phyloP scores from a whole-genome alignment of 2,113 vertebrate genomes.

The Hemibagrus wyckioides region DNA sequence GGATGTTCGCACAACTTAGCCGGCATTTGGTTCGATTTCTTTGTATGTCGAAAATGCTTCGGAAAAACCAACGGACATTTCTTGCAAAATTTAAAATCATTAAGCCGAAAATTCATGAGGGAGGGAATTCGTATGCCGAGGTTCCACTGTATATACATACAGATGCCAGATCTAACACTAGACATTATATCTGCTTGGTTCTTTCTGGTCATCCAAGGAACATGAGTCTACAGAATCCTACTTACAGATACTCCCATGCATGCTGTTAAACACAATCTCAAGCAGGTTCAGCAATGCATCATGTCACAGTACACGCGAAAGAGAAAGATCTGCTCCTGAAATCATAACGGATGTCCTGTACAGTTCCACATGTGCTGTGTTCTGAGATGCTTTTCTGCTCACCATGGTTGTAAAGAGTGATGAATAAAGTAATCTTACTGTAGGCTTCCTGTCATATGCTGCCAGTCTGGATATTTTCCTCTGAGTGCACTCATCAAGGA shows the following conservation, averaged over 20 bases:
- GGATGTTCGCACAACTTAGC: no score
- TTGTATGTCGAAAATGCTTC: no score
- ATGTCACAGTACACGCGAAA: background rate
- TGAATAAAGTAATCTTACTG: background rate
- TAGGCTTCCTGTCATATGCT: background rate
- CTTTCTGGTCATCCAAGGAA: background rate
- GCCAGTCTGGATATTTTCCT: background rate
- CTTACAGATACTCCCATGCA: background rate
- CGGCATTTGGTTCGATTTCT: no score
- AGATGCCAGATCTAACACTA: background rate
- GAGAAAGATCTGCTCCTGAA: background rate
- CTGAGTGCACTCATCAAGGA: background rate
- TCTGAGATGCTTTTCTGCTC: background rate
- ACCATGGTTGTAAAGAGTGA: background rate
- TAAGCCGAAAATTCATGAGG: no score
- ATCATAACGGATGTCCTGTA: background rate
- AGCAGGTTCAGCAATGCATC: background rate
- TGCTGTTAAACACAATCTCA: background rate
- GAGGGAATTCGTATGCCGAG: no score
- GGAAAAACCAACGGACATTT: no score
- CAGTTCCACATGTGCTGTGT: background rate
- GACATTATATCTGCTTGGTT: background rate
- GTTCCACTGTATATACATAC: no score
- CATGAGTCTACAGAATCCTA: background rate
- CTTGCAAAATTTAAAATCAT: no score